Base-by-base conservation (phyloP, 2,113 vertebrate species). In the Sisor rabdophorus region DNA sequence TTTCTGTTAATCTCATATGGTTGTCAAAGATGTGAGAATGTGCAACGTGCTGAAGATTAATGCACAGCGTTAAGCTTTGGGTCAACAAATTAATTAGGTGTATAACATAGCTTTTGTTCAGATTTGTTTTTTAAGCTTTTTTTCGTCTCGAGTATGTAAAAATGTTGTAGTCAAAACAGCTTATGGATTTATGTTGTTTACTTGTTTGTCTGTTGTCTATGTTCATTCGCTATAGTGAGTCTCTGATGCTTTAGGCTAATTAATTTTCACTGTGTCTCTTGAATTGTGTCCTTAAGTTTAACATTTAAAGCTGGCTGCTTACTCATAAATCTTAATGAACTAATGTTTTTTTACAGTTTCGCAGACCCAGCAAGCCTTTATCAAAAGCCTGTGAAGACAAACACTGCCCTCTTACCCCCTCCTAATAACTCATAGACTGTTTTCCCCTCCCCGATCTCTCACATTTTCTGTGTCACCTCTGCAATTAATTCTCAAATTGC, bases 401-500 rank as follows among this genome's bases (percentile, higher is more conserved):
- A 47, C 26, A n/a, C 47, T 72, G 73, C 40, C 77, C 77, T 36
- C 60, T 48, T 26, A 3, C 4, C 53, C 56, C 75, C 17, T 30
- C 16, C 24, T 40, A 12, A 78, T 71, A 78, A 73, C 63, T 74
- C 70, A 22, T 58, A n/a, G 48, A 76, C 73, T 22, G 59, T 40
- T 73, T 60, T 26, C 55, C 60, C 52, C 22, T 44, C 48, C 40
- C 28, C 4, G 8, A 61, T 52, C 67, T 52, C 55, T 48, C 26
- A 13, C 32, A 73, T 71, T 77, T 82, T 78, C 22, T 73, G 72
- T 82, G 80, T 74, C 88, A 89, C 87, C 87, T 80, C 73, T 84
- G 76, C 81, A 80, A 83, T 87, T 89, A 88, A 81, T 90, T 90
- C 84, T 84, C 48, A 80, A 90, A 81, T 84, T 89, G 84, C 78